Conservation (phyloP, 1,140 invertebrate species). For the Paraescarpia echinospica region DNA sequence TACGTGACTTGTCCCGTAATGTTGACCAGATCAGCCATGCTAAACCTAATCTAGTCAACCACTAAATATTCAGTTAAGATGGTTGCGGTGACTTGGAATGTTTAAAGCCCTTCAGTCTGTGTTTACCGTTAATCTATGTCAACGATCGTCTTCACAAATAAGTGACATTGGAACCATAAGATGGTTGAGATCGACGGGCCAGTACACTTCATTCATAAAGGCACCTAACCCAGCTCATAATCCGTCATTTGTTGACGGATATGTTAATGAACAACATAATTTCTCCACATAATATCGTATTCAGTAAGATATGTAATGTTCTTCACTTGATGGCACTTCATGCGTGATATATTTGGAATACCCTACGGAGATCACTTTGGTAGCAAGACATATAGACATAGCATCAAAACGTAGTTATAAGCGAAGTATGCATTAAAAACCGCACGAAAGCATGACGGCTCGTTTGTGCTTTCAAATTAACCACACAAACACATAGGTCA, state of each 20-base stretch:
- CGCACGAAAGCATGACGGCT: too few species aligned
- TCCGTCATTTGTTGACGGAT: not conserved
- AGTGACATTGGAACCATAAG: not conserved
- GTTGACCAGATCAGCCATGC: not conserved
- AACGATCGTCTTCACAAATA: not conserved
- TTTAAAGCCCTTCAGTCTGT: not conserved
- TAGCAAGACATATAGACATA: not conserved
- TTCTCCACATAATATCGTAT: not conserved
- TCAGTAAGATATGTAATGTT: too few species aligned
- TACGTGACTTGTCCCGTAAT: not conserved
- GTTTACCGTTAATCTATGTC: not conserved
- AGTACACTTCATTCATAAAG: not conserved
- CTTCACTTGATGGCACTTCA: not conserved
- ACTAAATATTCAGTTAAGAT: not conserved
- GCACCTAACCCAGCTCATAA: not conserved
- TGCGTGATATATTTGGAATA: not conserved
- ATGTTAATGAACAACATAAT: not conserved
- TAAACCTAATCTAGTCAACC: not conserved
- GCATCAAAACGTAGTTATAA: not conserved
- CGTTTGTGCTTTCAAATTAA: not conserved
- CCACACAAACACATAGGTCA: not conserved
- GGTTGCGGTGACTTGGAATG: not conserved
- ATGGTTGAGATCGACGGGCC: not conserved
- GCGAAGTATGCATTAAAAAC: not conserved
- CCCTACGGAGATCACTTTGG: not conserved